These are phyloP conservation scores for Cheilosia pagana DNA, from an alignment of 2,888 invertebrate genomes.

Conservation along the genomic window DNA sequence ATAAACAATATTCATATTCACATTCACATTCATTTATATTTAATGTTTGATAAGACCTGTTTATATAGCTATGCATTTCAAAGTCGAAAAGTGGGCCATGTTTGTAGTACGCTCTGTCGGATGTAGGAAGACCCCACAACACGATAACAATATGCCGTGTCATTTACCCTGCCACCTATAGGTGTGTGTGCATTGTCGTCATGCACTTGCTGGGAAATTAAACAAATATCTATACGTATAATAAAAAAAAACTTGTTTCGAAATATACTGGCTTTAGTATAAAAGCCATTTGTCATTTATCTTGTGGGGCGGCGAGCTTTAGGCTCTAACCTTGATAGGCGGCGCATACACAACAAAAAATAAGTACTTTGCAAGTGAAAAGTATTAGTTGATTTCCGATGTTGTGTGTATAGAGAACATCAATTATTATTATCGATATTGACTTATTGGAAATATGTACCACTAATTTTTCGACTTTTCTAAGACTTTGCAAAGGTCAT, in stretches of 20 bases:
- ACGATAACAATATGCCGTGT: constrained; percentile 40
- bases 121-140: constrained; percentile 16
- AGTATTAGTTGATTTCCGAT: constrained; percentile 21
- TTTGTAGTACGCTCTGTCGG: constrained; percentile 37
- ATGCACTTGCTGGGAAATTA: constrained; percentile 26
- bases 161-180: constrained; percentile 30
- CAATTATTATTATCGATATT: background rate
- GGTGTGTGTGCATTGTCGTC: background rate
- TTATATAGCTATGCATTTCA: background rate
- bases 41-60: constrained; percentile 37
- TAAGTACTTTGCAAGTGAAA: constrained; percentile 5
- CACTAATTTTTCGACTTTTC: too few species aligned
- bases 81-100: constrained; percentile 51
- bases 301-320: background rate
- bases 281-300: constrained; percentile 18
- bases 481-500: too few species aligned
- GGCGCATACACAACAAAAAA: background rate
- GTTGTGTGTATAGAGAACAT: background rate
- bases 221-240: too few species aligned
- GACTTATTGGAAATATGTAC: too few species aligned
- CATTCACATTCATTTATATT: background rate
- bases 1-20: background rate
- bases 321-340: constrained; percentile 10
- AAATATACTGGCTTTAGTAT: constrained; percentile 6
- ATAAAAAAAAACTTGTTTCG: constrained; percentile 5